A percentile compares a stretch with the other conserved stretches of the same genome.
Evolutionary conservation across 2,888 invertebrate genomes (phyloP).

Genomic region (Xestia rhomboidea): DNA sequence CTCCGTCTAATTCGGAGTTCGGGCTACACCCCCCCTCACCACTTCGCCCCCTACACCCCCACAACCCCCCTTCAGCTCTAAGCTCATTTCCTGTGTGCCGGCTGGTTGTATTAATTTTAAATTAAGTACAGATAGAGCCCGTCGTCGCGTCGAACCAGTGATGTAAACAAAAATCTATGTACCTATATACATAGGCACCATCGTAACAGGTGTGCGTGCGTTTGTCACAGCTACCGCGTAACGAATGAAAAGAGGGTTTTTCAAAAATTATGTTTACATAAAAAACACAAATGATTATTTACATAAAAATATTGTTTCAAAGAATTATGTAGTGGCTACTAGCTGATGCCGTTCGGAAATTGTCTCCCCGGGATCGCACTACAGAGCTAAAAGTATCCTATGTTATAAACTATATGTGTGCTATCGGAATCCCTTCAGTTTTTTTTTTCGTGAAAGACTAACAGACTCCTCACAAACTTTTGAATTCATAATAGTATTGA

Average conservation of each 20-base stretch:
- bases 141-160: slow-evolving; percentile 53
- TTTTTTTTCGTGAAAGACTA: background rate
- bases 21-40: slow-evolving; percentile 61
- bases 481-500: background rate
- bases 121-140: slow-evolving; percentile 84
- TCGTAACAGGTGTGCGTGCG: background rate
- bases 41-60: slow-evolving; percentile 51
- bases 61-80: slow-evolving; percentile 84
- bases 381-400: background rate
- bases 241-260: background rate
- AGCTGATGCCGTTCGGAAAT: background rate
- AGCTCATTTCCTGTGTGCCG: slow-evolving; percentile 93
- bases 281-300: background rate
- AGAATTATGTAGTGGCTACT: background rate
- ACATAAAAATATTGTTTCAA: background rate
- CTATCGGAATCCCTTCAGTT: background rate
- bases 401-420: background rate
- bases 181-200: background rate
- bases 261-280: background rate
- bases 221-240: background rate
- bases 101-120: slow-evolving; percentile 94
- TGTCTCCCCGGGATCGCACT: background rate
- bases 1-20: slow-evolving; percentile 82
- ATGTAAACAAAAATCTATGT: slow-evolving; percentile 71
- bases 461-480: background rate